These are phyloP conservation scores for Carollia perspicillata DNA, from an alignment of 2,113 vertebrate genomes.

Conservation along the genomic window DNA sequence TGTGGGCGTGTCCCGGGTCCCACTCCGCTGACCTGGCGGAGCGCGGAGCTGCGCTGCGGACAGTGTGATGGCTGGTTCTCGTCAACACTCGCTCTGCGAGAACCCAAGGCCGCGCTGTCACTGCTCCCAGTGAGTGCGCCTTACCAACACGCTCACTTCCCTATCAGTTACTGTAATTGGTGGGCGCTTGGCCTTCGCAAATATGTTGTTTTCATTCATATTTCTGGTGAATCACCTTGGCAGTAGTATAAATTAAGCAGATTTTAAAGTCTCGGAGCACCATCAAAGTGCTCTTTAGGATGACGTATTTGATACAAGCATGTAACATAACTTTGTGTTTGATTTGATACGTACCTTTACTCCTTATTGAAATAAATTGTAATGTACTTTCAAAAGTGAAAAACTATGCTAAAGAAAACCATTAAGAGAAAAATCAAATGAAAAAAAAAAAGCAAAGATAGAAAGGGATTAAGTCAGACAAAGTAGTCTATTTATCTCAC, in stretches of 20 bases:
- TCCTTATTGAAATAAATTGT: conserved; percentile 39
- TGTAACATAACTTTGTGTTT: background rate
- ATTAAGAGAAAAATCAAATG: background rate
- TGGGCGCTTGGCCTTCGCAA: background rate
- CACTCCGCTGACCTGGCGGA: background rate
- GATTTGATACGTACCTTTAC: background rate
- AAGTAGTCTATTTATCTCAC: conserved; percentile 84
- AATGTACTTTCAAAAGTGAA: background rate
- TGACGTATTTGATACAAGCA: background rate
- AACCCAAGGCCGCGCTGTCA: conserved; percentile 14
- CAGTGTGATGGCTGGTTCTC: background rate
- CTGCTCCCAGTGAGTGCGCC: background rate
- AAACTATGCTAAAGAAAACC: background rate
- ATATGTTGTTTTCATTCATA: background rate
- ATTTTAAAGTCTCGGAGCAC: background rate
- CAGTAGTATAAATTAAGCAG: background rate
- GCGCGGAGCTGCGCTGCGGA: fast-evolving
- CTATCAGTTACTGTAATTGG: background rate
- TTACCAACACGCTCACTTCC: conserved; percentile 15
- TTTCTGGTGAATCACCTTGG: background rate
- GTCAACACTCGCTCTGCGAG: background rate
- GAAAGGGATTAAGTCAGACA: background rate
- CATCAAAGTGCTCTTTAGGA: background rate
- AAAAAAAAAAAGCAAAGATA: background rate
- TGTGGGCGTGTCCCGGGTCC: background rate